phyloP scores from a whole-genome alignment of 1,140 invertebrate genomes.

The Brachionus angularis region DNA sequence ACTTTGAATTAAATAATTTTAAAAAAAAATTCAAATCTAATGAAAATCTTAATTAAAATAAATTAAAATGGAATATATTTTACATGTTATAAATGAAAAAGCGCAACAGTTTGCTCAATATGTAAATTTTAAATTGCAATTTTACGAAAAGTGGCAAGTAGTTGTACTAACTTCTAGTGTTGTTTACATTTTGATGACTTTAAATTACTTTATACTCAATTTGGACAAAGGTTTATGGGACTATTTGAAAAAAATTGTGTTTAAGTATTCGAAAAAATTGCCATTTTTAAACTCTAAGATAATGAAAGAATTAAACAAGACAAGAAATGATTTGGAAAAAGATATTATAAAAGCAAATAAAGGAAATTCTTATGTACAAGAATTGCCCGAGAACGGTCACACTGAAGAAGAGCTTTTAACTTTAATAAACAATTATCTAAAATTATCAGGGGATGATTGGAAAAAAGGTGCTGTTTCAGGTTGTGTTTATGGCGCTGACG shows the following conservation, averaged over 20 bases:
- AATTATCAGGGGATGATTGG: constrained; percentile 21
- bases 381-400: not conserved
- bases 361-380: constrained; percentile 24
- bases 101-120: not conserved
- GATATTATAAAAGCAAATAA: constrained; percentile 37
- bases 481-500: constrained; percentile 33
- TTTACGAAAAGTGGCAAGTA: constrained; percentile 37
- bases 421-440: constrained; percentile 25
- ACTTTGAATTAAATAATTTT: too few species aligned
- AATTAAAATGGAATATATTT: too few species aligned
- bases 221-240: constrained; percentile 37
- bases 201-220: constrained; percentile 28
- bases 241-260: constrained; percentile 17
- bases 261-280: constrained; percentile 27
- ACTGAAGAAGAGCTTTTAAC: not conserved
- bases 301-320: constrained; percentile 12
- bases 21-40: too few species aligned
- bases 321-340: constrained; percentile 21
- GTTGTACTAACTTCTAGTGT: not conserved
- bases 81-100: not conserved
- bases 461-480: constrained; percentile 29
- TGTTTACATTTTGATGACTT: constrained; percentile 5
- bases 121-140: not conserved
- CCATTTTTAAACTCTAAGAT: constrained; percentile 37
- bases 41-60: too few species aligned